phyloP scores from a whole-genome alignment of 2,888 invertebrate species.

The Diploptera punctata region DNA sequence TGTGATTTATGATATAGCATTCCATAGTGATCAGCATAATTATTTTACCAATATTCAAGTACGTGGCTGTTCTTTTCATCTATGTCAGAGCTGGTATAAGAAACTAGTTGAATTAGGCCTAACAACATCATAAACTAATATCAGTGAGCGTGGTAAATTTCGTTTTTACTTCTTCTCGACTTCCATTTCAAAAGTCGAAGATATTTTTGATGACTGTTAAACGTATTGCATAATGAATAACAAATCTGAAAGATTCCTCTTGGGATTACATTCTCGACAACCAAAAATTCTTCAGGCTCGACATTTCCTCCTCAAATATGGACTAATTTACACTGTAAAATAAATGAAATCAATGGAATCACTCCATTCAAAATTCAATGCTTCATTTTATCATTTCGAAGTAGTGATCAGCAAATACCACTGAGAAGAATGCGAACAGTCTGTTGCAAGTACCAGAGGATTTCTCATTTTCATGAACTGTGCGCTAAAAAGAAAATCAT shows the following conservation, averaged over 20 bases:
- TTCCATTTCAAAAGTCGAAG: too few relatives aligned
- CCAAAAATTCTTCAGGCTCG: too few relatives aligned
- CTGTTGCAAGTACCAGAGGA: too few relatives aligned
- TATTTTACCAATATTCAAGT: not conserved
- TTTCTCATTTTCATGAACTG: too few relatives aligned
- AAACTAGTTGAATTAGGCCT: not conserved
- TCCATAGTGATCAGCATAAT: not conserved
- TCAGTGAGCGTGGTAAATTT: not conserved
- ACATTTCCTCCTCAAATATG: not conserved
- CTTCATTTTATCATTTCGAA: too few relatives aligned
- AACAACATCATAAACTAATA: not conserved
- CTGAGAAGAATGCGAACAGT: too few relatives aligned
- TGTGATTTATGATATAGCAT: not conserved
- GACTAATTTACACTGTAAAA: not conserved
- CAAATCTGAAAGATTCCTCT: not conserved
- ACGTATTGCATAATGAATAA: not conserved
- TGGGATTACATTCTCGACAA: not conserved
- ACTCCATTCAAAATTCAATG: too few relatives aligned
- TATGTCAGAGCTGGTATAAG: not conserved
- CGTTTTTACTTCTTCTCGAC: not conserved
- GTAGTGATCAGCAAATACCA: too few relatives aligned
- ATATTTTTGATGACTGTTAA: not conserved
- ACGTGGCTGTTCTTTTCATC: not conserved
- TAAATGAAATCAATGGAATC: too few relatives aligned
- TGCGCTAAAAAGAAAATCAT: too few relatives aligned